These are phyloP conservation scores for Macquaria australasica DNA, from an alignment of 2,113 vertebrate genomes.

Conservation along the genomic window DNA sequence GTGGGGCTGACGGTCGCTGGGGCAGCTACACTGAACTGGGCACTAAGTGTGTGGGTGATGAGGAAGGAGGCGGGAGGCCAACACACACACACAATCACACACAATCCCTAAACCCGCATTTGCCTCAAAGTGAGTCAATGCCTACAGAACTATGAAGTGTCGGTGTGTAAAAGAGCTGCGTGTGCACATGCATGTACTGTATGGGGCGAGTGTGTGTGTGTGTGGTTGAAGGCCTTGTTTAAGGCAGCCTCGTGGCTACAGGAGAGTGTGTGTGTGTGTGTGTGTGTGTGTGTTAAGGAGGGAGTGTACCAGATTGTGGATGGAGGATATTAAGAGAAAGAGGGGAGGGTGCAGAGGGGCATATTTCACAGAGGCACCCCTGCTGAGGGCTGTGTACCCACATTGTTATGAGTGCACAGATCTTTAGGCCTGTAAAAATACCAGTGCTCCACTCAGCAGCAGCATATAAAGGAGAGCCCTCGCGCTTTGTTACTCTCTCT, in stretches of 20 bases:
- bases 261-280: constrained; percentile 23
- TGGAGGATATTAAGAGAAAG: constrained; percentile 84
- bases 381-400: constrained; percentile 91
- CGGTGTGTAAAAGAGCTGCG: constrained; percentile 60
- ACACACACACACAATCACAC: constrained; percentile 47
- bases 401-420: constrained; percentile 90
- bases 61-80: constrained; percentile 79
- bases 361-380: constrained; percentile 91
- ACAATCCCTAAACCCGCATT: constrained; percentile 79
- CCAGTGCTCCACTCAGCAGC: constrained; percentile 85
- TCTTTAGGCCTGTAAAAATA: constrained; percentile 93
- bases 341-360: constrained; percentile 87
- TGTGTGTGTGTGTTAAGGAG: constrained; percentile 82
- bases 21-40: constrained; percentile 86
- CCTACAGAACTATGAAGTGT: constrained; percentile 89
- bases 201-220: constrained; percentile 74
- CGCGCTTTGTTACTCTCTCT: constrained; percentile 77
- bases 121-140: constrained; percentile 92
- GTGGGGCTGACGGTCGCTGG: constrained; percentile 70
- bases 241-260: constrained; percentile 89
- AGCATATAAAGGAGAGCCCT: constrained; percentile 81
- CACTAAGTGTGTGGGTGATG: constrained; percentile 81
- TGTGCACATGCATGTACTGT: constrained; percentile 83
- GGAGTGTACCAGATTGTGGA: constrained; percentile 88
- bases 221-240: constrained; percentile 91